Evolutionary conservation across 2,797 vertebrate species (phyloP).

Genomic region (Atherinosoma microstoma): DNA sequence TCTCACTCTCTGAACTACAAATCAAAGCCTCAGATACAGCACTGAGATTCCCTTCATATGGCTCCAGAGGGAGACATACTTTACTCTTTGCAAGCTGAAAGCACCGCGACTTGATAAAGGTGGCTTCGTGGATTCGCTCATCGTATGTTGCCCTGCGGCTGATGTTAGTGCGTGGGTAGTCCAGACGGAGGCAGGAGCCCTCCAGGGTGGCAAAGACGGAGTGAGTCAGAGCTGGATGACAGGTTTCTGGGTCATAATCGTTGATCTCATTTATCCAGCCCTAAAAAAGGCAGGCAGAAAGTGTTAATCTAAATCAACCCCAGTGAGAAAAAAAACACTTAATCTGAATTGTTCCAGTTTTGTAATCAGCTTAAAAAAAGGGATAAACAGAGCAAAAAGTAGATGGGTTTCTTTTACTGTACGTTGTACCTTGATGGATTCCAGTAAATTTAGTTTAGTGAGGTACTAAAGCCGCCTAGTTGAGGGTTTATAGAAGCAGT

Average conservation of each 20-base stretch:
- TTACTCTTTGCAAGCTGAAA: slow-evolving; percentile 85
- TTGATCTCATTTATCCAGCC: slow-evolving; percentile 92
- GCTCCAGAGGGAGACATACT: slow-evolving; percentile 70
- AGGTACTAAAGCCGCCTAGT: neutral
- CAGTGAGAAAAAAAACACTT: neutral
- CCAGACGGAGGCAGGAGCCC: slow-evolving; percentile 84
- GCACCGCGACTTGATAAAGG: slow-evolving; percentile 81
- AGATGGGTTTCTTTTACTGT: neutral
- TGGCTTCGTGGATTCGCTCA: slow-evolving; percentile 78
- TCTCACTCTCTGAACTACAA: neutral
- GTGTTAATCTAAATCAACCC: slow-evolving; percentile 9
- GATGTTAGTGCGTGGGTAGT: slow-evolving; percentile 86
- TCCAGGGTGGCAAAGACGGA: slow-evolving; percentile 87
- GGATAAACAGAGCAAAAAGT: neutral
- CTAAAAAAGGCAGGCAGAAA: slow-evolving; percentile 70
- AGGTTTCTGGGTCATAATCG: slow-evolving; percentile 86
- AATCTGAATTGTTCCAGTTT: neutral
- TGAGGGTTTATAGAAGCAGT: neutral
- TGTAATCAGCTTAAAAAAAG: slow-evolving; percentile 2
- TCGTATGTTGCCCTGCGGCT: slow-evolving; percentile 84
- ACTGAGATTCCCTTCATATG: neutral
- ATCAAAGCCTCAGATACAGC: neutral
- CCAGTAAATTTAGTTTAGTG: neutral
- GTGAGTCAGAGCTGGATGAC: slow-evolving; percentile 86
- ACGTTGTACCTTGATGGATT: neutral